Evolutionary conservation across 1,140 invertebrate species (phyloP), one percentile per base, ranked within the genome.

Genomic region (Calliopsis andreniformis): DNA sequence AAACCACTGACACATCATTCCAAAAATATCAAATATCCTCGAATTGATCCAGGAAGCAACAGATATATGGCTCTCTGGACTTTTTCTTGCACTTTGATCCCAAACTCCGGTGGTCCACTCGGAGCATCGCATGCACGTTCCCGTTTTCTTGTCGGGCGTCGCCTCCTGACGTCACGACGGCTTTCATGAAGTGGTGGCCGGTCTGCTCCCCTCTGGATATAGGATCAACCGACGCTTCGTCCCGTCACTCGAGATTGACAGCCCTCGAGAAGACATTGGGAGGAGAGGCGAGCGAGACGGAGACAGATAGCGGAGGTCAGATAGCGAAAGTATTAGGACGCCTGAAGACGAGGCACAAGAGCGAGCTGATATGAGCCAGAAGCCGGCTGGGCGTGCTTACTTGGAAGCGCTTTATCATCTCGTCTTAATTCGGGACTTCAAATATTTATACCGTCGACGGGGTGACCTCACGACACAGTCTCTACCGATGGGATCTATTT

Each of bases 401-500:
- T 87, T 83, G 85, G 86, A 89, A 84, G 35, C 87, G 85, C 87
- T 89, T 89, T 89, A 89, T 90, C 88, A 88, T 88, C 81, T 84
- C 78, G 82, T 87, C 82, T 89, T 89, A 87, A 89, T 89, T 89
- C 84, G 85, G 86, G 87, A 88, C 84, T 89, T 88, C 79, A 89
- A 90, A 90, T 89, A 89, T 90, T 89, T 90, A 89, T 89, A 90
- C 83, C 83, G 76, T 75, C 76, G 76, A 62, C 71, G 79, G 86
- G 82, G 86, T 87, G 89, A 90, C 89, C 88, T 89, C 87, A 87
- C 76, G 85, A 88, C 85, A 86, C 78, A 43, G 68, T 63, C 71
- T 58, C 56, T 42, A 23, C 55, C 75, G 61, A 43, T 47, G 61
- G 59, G 70, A 79, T 69, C 84, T 88, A 87, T 88, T 88, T 88